Evolutionary conservation across 2,888 invertebrate genomes (phyloP).

Genomic region (Opisthograptis luteolata): DNA sequence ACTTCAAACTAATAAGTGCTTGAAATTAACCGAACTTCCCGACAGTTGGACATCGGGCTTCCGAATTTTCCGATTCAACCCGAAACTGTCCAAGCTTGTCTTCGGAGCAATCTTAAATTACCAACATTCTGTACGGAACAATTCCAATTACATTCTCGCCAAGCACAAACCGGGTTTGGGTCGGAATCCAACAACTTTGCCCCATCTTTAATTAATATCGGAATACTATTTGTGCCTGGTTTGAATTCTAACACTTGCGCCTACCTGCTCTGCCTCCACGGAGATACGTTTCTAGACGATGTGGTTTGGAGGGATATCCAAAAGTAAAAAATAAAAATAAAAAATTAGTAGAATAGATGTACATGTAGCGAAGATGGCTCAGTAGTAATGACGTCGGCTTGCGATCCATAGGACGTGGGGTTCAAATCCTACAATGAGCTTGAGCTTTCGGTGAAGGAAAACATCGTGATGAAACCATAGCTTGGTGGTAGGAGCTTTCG

Average conservation of each 20-base stretch:
- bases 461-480: too few species aligned
- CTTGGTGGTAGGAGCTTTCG: too few species aligned
- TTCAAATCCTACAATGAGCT: too few species aligned
- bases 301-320: too few species aligned
- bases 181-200: conserved; percentile 68
- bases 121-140: conserved; percentile 74
- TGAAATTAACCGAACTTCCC: conserved; percentile 45
- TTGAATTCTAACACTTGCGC: conserved; percentile 13
- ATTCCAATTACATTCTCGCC: conserved; percentile 76
- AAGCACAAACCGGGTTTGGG: conserved; percentile 57
- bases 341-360: too few species aligned
- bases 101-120: conserved; percentile 69
- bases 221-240: conserved; percentile 48
- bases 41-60: conserved; percentile 41
- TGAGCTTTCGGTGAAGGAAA: too few species aligned
- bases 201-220: conserved; percentile 70
- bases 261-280: background rate
- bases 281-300: too few species aligned
- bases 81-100: conserved; percentile 53
- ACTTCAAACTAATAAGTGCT: conserved; percentile 38
- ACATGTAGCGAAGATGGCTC: too few species aligned
- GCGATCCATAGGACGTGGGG: too few species aligned
- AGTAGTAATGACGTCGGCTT: too few species aligned
- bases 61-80: conserved; percentile 44
- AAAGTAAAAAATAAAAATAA: too few species aligned